Percentiles rank a stretch among this genome's conserved stretches.
Evolutionary conservation across 2,888 invertebrate species (phyloP).

Genomic region (Limenitis camilla): DNA sequence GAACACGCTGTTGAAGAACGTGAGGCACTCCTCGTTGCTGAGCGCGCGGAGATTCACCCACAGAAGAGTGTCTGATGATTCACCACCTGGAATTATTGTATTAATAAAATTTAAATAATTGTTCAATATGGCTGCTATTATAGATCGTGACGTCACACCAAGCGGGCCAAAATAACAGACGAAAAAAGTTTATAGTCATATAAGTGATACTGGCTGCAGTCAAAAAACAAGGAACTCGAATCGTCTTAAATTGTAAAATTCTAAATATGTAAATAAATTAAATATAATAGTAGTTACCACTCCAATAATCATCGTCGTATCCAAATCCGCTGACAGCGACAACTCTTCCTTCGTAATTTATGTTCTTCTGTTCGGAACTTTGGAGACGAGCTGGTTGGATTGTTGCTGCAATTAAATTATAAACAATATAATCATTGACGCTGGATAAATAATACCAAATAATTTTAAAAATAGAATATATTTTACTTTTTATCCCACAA

Average conservation of each 20-base stretch:
- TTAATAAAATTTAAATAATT: too few relatives aligned
- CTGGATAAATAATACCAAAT: too few relatives aligned
- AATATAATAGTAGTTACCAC: too few relatives aligned
- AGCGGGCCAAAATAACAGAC: too few relatives aligned
- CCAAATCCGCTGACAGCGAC: not conserved
- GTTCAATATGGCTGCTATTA: too few relatives aligned
- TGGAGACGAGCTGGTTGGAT: not conserved
- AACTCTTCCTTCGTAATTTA: not conserved
- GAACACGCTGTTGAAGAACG: slow-evolving; percentile 42
- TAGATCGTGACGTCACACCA: too few relatives aligned
- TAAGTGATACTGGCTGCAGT: not conserved
- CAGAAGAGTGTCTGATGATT: slow-evolving; percentile 52
- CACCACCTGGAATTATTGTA: slow-evolving; percentile 38
- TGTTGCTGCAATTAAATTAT: not conserved
- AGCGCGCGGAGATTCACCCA: slow-evolving; percentile 61
- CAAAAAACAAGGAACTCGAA: not conserved
- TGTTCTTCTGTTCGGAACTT: not conserved
- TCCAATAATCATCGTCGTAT: too few relatives aligned
- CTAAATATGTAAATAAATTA: too few relatives aligned
- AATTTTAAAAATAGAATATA: too few relatives aligned
- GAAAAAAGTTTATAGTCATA: too few relatives aligned
- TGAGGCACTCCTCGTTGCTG: slow-evolving; percentile 45
- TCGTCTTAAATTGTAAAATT: not conserved
- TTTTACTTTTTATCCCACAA: too few relatives aligned
- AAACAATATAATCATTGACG: not conserved